Evolutionary conservation across 64 coral and sea anemone species (phyloP), one percentile per base, ranked within the genome.

Genomic region (Hydrozoanthus tunicans): DNA sequence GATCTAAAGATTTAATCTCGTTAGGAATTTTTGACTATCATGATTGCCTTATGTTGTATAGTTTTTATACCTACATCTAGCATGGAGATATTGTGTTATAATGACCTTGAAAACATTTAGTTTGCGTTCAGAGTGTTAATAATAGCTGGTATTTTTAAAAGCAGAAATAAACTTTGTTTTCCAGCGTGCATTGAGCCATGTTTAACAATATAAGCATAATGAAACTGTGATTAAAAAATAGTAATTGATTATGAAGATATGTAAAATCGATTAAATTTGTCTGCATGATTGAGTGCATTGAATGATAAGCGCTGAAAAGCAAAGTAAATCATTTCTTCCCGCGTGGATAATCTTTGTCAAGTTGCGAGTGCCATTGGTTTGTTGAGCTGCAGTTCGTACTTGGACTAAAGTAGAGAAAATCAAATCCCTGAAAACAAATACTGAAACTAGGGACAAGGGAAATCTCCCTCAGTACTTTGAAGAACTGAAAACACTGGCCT

Each of bases 1-100:
- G 55, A 88, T 73, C 15, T 32, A 27, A 59, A 88, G 84, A 88
- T 75, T 59, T 74, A 86, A 88, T 88, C 84, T 73, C 27, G 84
- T 88, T 75, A 60, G 24, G 55, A 73, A 73, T 74, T 73, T 73
- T 88, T 13, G 55, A 26, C 51, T 51, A 53, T 65, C n/a, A 14
- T 61, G 63, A 32, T 64, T 72, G 23, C 56, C 53, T 88, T 88
- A 51, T 59, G 68, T 60, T 3, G 56, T 56, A 59, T 74, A 15
- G 6, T 74, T 59, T 12, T 60, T 60, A 10, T 60, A 73, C 55
- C 51, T 71, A 20, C 9, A 0, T 58, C 6, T 80, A 80, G 7
- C 78, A 20, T 1, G 5, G 9, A 10, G 2, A 80, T 61, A 60
- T 51, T 81, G 4, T 81, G 8, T 7, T 15, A 17, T 53, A 75